phyloP scores from a whole-genome alignment of 2,113 vertebrate genomes.

The Calyptommatus sinebrachiatus region DNA sequence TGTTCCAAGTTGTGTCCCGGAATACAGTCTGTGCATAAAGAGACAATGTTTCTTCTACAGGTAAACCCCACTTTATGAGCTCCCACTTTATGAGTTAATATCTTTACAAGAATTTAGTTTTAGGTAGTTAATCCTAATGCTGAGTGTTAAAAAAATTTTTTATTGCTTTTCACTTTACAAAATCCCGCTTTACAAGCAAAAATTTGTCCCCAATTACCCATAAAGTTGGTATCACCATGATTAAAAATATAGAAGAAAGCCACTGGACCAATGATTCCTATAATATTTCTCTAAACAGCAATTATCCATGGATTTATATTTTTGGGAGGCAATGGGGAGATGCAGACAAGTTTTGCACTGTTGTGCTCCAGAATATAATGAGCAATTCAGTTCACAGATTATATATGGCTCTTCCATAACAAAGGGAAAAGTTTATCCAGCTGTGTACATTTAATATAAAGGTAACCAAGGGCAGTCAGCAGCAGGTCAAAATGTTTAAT shows the following conservation, averaged over 20 bases:
- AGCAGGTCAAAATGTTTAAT: not conserved
- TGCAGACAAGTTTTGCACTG: conserved; percentile 16
- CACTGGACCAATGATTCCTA: not conserved
- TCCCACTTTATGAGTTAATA: no score
- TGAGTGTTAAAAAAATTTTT: no score
- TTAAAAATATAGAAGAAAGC: not conserved
- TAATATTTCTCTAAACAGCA: not conserved
- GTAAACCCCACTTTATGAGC: no score
- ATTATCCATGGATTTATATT: conserved; percentile 39
- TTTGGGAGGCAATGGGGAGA: conserved; percentile 25
- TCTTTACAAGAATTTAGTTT: no score
- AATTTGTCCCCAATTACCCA: no score
- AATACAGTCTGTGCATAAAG: no score
- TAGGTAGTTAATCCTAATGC: no score
- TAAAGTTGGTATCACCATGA: no score
- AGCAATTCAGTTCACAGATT: conserved; percentile 42
- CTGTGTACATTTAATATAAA: conserved; percentile 1
- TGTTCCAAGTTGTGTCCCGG: no score
- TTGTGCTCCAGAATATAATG: conserved; percentile 22
- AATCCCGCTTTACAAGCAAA: no score
- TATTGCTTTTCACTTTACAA: no score
- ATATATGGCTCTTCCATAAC: conserved; percentile 39
- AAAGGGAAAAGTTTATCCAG: not conserved
- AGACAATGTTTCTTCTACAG: no score
- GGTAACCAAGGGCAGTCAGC: not conserved